phyloP scores from a whole-genome alignment of 2,888 invertebrate genomes.

The Hirtodrosophila alboralis region DNA sequence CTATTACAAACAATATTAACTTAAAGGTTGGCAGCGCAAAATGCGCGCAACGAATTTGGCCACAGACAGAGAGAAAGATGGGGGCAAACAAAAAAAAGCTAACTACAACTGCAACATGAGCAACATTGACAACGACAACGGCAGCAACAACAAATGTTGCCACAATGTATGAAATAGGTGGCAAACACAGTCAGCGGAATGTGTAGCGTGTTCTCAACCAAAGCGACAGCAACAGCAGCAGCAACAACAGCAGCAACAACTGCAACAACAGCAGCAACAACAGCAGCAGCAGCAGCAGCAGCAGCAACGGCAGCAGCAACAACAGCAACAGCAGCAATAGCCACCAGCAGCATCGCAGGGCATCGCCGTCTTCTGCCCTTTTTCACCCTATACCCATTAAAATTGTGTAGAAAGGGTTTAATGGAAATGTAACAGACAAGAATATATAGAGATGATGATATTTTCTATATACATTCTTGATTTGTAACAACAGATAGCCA shows the following conservation, averaged over 20 bases:
- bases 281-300: constrained; percentile 21
- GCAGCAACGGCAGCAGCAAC: constrained; percentile 28
- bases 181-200: constrained; percentile 69
- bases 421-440: too few species aligned
- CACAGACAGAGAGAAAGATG: too few species aligned
- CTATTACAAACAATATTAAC: constrained; percentile 74
- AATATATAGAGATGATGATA: too few species aligned
- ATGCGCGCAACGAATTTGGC: constrained; percentile 48
- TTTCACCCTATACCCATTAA: too few species aligned
- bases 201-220: constrained; percentile 57
- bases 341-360: constrained; percentile 49
- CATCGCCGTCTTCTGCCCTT: too few species aligned
- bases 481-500: too few species aligned
- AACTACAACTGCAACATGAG: constrained; percentile 35
- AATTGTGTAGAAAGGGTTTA: too few species aligned
- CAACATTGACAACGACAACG: constrained; percentile 38
- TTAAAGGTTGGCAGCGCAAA: constrained; percentile 46
- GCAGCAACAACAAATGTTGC: constrained; percentile 36
- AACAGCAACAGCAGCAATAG: constrained; percentile 17
- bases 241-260: constrained; percentile 22
- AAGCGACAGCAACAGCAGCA: constrained; percentile 40
- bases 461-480: too few species aligned
- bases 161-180: constrained; percentile 73
- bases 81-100: too few species aligned
- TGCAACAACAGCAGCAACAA: constrained; percentile 14